Conservation (phyloP, 2,113 vertebrate genomes). For the Actenoides lindsayi region DNA sequence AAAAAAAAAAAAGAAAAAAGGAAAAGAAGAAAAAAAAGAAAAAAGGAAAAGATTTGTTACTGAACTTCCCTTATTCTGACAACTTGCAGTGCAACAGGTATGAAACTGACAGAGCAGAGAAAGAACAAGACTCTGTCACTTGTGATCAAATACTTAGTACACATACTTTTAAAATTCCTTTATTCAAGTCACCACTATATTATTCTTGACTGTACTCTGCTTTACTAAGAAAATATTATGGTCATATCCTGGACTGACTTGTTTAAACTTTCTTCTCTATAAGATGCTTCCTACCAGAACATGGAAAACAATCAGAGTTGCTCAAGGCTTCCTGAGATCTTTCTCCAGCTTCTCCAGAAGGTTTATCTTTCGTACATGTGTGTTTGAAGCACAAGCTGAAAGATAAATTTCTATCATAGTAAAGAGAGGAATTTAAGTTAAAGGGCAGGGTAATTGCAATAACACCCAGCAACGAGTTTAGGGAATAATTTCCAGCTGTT, state of each 20-base stretch:
- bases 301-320: background rate
- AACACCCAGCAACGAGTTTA: background rate
- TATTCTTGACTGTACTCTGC: background rate
- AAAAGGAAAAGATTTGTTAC: background rate
- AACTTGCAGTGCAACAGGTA: background rate
- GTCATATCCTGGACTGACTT: background rate
- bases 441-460: background rate
- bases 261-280: background rate
- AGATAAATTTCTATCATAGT: background rate
- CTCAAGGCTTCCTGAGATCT: background rate
- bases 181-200: background rate
- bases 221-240: background rate
- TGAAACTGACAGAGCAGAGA: background rate
- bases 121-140: background rate
- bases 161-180: background rate
- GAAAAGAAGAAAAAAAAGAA: fast-evolving
- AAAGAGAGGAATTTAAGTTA: background rate
- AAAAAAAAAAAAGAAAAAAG: too few relatives aligned
- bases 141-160: background rate
- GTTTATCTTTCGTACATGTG: background rate
- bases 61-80: background rate
- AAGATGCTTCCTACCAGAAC: background rate
- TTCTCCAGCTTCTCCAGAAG: background rate
- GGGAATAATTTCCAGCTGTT: background rate
- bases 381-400: background rate